These are phyloP conservation scores for Myotis davidii DNA, from an alignment of 2,113 vertebrate species.

Conservation along the genomic window DNA sequence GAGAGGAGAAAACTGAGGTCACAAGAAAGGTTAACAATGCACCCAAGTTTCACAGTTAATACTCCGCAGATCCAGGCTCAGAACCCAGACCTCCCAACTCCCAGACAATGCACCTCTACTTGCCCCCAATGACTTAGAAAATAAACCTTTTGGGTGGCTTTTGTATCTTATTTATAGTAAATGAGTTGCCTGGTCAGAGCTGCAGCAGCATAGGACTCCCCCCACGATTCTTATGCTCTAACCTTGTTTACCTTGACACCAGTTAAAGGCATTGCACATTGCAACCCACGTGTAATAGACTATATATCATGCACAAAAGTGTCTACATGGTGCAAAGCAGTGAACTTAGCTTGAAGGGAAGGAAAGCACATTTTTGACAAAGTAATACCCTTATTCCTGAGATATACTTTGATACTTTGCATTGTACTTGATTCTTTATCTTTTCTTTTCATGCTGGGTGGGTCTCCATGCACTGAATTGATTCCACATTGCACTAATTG, in stretches of 20 bases:
- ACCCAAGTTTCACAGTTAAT: too few species aligned
- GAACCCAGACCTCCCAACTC: background rate
- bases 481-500: background rate
- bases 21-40: background rate
- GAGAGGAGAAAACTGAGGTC: background rate
- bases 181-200: background rate
- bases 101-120: background rate
- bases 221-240: background rate
- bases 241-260: background rate
- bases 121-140: background rate
- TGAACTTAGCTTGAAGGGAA: background rate
- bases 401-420: background rate
- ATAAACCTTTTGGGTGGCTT: background rate
- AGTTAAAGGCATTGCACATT: background rate
- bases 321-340: background rate
- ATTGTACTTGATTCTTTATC: background rate
- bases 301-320: too few species aligned
- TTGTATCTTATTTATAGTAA: background rate
- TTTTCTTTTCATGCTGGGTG: background rate
- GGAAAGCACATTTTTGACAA: background rate
- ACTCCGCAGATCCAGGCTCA: background rate
- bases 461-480: background rate
- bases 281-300: background rate
- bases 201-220: background rate
- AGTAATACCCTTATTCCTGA: background rate